phyloP scores from a whole-genome alignment of 2,113 vertebrate species.

The Rhizomys pruinosus region DNA sequence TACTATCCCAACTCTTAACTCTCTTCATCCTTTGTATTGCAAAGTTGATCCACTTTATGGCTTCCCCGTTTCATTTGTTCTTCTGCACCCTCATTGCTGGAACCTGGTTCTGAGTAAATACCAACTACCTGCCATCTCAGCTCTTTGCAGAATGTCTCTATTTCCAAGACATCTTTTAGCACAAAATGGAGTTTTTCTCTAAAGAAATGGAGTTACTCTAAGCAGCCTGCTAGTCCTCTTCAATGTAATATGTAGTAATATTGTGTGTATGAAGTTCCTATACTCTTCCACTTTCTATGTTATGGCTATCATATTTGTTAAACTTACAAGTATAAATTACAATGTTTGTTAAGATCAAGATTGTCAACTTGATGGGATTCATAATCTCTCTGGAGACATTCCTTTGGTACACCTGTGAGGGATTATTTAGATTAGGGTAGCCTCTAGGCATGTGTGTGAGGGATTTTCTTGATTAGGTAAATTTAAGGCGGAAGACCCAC shows the following conservation, averaged over 20 bases:
- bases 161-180: too few relatives aligned
- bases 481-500: not conserved
- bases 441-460: not conserved
- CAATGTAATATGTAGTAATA: not conserved
- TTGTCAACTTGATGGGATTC: not conserved
- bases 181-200: too few relatives aligned
- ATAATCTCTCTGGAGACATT: not conserved
- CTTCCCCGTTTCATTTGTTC: too few relatives aligned
- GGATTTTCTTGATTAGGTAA: not conserved
- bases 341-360: not conserved
- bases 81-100: too few relatives aligned
- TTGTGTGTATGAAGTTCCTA: not conserved
- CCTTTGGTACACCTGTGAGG: not conserved
- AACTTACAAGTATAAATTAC: not conserved
- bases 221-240: too few relatives aligned
- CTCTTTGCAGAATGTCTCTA: too few relatives aligned
- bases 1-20: too few relatives aligned
- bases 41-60: too few relatives aligned
- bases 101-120: too few relatives aligned
- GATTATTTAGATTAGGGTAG: not conserved
- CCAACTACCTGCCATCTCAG: too few relatives aligned
- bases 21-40: too few relatives aligned
- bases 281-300: not conserved
- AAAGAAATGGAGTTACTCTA: too few relatives aligned
- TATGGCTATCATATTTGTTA: not conserved